Percentiles rank a stretch among this genome's conserved stretches.
Conservation (phyloP, 2,113 vertebrate species). For the Redunca redunca region DNA sequence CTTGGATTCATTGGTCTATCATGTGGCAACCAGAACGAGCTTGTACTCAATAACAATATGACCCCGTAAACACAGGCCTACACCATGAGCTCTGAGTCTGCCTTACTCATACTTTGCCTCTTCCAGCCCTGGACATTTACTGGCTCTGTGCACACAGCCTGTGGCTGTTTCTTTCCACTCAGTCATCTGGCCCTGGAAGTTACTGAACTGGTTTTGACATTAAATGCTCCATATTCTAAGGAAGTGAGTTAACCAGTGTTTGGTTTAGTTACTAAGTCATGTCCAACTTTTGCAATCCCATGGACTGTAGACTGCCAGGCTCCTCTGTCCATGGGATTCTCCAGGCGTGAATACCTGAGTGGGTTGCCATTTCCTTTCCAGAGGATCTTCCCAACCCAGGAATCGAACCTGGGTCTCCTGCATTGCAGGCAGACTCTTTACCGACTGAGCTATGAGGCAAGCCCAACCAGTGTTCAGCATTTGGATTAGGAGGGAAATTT, state of each 20-base stretch:
- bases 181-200: not conserved
- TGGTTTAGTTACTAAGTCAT: not conserved
- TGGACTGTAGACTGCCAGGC: not conserved
- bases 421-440: not conserved
- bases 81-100: not conserved
- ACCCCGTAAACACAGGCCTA: not conserved
- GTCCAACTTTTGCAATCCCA: not conserved
- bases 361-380: not conserved
- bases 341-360: not conserved
- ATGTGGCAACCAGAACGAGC: not conserved
- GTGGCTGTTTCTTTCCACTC: not conserved
- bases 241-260: not conserved
- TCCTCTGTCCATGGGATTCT: not conserved
- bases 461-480: not conserved
- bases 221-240: not conserved
- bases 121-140: not conserved
- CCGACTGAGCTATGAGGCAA: not conserved
- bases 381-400: not conserved
- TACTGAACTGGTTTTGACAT: not conserved
- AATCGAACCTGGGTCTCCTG: not conserved
- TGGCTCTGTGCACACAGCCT: not conserved
- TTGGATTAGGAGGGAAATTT: not conserved
- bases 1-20: not conserved
- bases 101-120: not conserved
- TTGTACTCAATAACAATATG: not conserved